Evolutionary conservation across 2,888 invertebrate species (phyloP).

Genomic region (Labia minor): DNA sequence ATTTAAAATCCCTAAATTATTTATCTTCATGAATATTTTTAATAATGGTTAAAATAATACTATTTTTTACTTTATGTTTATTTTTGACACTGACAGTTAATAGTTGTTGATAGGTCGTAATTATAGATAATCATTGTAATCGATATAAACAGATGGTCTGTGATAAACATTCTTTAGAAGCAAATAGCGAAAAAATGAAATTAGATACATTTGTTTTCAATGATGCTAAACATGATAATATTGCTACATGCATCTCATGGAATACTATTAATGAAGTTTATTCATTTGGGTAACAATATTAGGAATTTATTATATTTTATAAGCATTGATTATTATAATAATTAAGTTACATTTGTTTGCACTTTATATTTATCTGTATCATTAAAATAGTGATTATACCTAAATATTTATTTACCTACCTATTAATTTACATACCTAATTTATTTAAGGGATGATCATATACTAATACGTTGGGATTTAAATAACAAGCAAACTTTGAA

Average conservation of each 20-base stretch:
- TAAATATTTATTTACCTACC: not conserved
- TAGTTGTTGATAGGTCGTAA: no score
- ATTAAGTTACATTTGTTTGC: no score
- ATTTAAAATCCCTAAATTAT: no score
- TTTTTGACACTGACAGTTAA: no score
- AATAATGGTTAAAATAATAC: no score
- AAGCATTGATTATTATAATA: no score
- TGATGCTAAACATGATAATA: slow-evolving; percentile 61
- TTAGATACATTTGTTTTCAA: slow-evolving; percentile 69
- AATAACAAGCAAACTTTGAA: slow-evolving; percentile 64
- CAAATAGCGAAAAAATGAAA: slow-evolving; percentile 62
- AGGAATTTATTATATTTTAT: not conserved
- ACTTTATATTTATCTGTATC: no score
- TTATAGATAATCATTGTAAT: no score
- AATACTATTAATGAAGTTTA: slow-evolving; percentile 86
- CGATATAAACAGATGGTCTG: no score
- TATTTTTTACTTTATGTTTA: no score
- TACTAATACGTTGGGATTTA: slow-evolving; percentile 79
- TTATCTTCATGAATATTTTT: no score
- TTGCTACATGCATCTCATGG: slow-evolving; percentile 89
- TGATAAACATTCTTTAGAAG: no score
- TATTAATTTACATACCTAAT: slow-evolving; percentile 27
- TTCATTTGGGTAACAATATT: slow-evolving; percentile 62
- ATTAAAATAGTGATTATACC: not conserved
- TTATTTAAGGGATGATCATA: slow-evolving; percentile 76